A percentile compares a stretch with the other conserved stretches of the same genome.
Conservation (phyloP, 2,113 vertebrate genomes). For the Protomyctophum bolini region DNA sequence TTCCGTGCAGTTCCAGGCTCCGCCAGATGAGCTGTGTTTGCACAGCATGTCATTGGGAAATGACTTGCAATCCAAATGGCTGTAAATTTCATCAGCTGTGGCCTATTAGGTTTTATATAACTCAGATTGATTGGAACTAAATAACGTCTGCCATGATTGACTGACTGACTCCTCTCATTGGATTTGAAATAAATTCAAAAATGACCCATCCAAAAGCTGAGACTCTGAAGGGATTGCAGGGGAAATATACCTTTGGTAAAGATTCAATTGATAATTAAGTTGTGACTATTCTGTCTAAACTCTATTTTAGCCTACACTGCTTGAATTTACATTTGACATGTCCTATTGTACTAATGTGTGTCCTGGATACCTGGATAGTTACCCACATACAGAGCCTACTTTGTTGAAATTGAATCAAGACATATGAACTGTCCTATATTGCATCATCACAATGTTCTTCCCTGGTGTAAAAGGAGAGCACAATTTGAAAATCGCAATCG, state of each 20-base stretch:
- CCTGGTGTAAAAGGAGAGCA: no score
- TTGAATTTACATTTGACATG: no score
- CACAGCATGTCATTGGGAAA: slow-evolving; percentile 38
- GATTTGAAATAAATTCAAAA: slow-evolving; percentile 55
- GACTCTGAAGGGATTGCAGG: slow-evolving; percentile 56
- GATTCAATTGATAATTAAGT: no score
- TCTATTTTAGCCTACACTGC: no score
- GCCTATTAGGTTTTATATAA: slow-evolving; percentile 72
- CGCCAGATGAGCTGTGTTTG: slow-evolving; percentile 34
- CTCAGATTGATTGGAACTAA: slow-evolving; percentile 73
- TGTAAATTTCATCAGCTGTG: slow-evolving; percentile 64
- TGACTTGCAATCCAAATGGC: slow-evolving; percentile 62
- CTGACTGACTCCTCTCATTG: slow-evolving; percentile 65
- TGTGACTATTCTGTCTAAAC: no score
- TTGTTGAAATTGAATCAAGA: no score
- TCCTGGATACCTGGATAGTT: no score
- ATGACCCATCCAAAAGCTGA: slow-evolving; percentile 18
- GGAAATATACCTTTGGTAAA: slow-evolving; percentile 26
- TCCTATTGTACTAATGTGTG: no score
- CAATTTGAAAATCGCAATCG: no score
- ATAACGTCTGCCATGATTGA: slow-evolving; percentile 63
- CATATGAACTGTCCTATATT: no score
- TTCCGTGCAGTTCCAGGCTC: not conserved
- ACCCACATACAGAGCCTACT: no score
- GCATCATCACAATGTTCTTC: no score